Evolutionary conservation across 2,797 vertebrate genomes (phyloP).

Genomic region (Periparus ater): DNA sequence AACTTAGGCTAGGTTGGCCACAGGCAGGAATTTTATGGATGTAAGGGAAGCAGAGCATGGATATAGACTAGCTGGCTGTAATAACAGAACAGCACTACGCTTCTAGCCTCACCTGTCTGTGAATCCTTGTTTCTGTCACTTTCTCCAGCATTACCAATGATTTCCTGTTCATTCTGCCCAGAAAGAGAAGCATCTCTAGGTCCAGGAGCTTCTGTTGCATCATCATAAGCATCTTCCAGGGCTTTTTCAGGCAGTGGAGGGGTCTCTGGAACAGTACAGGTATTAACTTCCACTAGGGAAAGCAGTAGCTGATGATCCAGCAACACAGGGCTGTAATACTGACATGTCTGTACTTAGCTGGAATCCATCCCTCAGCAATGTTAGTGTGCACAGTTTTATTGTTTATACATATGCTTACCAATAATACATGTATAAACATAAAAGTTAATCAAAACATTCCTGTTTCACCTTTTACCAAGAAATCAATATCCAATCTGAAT

Average conservation of each 20-base stretch:
- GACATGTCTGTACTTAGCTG: background rate
- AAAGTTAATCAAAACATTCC: background rate
- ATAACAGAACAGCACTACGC: background rate
- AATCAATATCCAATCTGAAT: background rate
- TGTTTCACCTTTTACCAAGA: background rate
- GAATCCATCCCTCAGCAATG: background rate
- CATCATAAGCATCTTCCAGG: slow-evolving; percentile 37
- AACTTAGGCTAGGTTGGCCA: background rate
- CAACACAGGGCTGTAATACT: background rate
- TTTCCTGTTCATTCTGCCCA: background rate
- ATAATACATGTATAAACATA: background rate
- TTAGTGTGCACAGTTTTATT: background rate
- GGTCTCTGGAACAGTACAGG: background rate
- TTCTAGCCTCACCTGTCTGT: background rate
- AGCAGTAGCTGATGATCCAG: background rate
- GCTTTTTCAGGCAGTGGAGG: background rate
- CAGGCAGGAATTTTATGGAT: background rate
- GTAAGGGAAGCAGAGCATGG: background rate
- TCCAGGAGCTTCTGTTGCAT: background rate
- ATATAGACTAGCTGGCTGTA: background rate
- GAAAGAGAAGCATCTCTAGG: background rate
- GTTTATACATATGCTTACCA: background rate
- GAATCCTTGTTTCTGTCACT: background rate
- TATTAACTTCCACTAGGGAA: background rate
- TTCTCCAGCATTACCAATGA: background rate